Evolutionary conservation across 2,797 vertebrate genomes (phyloP).

Genomic region (Aeoliscus strigatus): DNA sequence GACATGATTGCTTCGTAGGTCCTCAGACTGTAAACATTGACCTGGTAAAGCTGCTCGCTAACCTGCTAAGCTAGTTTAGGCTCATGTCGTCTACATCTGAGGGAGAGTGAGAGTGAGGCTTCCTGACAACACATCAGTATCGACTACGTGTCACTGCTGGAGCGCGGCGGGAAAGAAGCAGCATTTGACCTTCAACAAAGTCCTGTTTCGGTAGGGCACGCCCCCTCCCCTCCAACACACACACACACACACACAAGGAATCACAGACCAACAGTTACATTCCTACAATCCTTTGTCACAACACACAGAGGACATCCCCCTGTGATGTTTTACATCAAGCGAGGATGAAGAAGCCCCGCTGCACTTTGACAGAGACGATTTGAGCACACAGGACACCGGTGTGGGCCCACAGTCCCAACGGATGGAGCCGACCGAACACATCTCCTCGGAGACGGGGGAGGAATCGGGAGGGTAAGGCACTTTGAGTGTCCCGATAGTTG

Average conservation of each 20-base stretch:
- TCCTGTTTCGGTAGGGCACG: constrained; percentile 28
- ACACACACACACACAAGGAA: constrained; percentile 27
- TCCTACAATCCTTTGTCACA: constrained; percentile 53
- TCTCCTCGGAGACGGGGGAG: constrained; percentile 12
- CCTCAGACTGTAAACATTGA: constrained; percentile 72
- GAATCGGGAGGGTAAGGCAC: constrained; percentile 76
- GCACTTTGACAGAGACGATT: constrained; percentile 21
- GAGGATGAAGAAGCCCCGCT: constrained; percentile 40
- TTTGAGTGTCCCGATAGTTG: constrained; percentile 67
- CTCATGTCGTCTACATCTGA: constrained; percentile 31
- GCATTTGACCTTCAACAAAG: constrained; percentile 52
- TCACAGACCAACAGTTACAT: constrained; percentile 38
- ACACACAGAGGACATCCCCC: constrained; percentile 46
- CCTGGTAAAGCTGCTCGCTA: constrained; percentile 63
- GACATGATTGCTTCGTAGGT: constrained; percentile 53
- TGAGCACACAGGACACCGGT: constrained; percentile 15
- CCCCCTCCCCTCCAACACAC: too few species aligned
- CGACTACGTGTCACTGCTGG: constrained; percentile 47
- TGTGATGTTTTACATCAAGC: constrained; percentile 24
- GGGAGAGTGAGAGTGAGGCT: constrained; percentile 21
- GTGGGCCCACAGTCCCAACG: constrained; percentile 16
- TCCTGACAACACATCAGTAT: constrained; percentile 35
- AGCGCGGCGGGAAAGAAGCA: constrained; percentile 64
- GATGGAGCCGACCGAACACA: constrained; percentile 3
- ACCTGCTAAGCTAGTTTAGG: constrained; percentile 35